Evolutionary conservation across 2,113 vertebrate species (phyloP), one percentile per base, ranked within the genome.

Genomic region (Syngnathoides biaculeatus): DNA sequence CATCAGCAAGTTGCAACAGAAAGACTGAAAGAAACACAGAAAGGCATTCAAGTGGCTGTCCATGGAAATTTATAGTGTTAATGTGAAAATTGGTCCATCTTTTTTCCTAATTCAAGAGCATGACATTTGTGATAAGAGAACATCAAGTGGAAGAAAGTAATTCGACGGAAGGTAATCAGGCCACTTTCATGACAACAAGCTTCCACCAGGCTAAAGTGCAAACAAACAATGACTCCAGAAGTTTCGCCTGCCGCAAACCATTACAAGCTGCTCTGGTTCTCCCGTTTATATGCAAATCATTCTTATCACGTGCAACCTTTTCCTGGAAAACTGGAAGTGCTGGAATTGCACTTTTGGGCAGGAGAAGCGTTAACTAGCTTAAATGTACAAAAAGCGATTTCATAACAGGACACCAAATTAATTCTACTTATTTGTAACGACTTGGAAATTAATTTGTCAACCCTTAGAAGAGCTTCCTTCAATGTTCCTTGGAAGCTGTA

Each of bases 291-390:
- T 88, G 81, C 84, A 88, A 86, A 90, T 81, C 53, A 22, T 5
- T 47, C 74, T 86, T 87, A 88, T 88, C 84, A 79, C 59, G n/a
- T 20, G 68, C 67, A 74, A 61, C 39, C n/a, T 74, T 73, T 89
- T 88, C 86, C 88, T 80, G 70, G 72, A 72, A 79, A 84, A 68
- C 74, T 86, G 84, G 86, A 90, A 89, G 83, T 71, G 72, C 72
- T 78, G 7, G 80, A 74, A 84, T 83, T 87, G 52, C 43, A 80
- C 72, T 87, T 85, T 86, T 81, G 5, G 53, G 58, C 68, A 55
- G 48, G 66, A 75, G 72, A 74, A 72, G 73, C 82, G 48, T 67
- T 69, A 77, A 83, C 83, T 79, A 86, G 45, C 40, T 68, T n/a
- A 68, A 80, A 70, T 43, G 39, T 55, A 26, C 72, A 67, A 53